Evolutionary conservation across 2,797 vertebrate species (phyloP), one percentile per base, ranked within the genome.

Genomic region (Acrocephalus scirpaceus): DNA sequence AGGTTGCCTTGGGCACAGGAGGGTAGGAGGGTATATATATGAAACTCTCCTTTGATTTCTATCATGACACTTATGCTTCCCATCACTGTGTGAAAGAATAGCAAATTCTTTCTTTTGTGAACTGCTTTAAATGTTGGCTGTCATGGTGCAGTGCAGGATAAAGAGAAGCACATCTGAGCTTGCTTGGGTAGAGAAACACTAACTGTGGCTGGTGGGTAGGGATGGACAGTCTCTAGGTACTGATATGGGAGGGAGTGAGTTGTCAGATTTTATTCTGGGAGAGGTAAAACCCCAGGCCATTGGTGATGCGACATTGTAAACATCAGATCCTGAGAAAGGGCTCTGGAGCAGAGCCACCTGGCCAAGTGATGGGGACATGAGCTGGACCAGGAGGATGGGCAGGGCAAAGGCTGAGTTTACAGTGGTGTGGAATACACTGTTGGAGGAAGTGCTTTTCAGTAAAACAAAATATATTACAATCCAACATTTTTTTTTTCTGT

Each of bases 401-500:
- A 83, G 57, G 21, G 25, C 21, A 88, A 78, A 71, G 16, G 53
- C 38, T 76, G 30, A 16, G 5, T 50, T 91, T 80, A 72, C 58
- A 48, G 1, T 36, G 72, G 40, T 22, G 47, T 16, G 8, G 32
- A 74, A 77, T 48, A 29, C 32, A 11, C 20, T 54, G 61, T n/a
- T 75, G 65, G 42, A 77, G 34, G 42, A 51, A 62, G 19, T 69
- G 47, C 14, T 36, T 95, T 94, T 61, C 70, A 70, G 29, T 61
- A 86, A 70, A 7, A 9, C 26, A 80, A 87, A 92, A 86, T 75
- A 57, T 66, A 65, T 86, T 72, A 80, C 65, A 76, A 90, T 84
- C 34, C 26, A 66, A 22, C 0, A 1, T 51, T 88, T 90, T 61
- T 4, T 4, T 83, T 81, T 95, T 92, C 82, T 72, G 32, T 75